Conservation (phyloP, 2,888 invertebrate genomes). For the Leucania comma region DNA sequence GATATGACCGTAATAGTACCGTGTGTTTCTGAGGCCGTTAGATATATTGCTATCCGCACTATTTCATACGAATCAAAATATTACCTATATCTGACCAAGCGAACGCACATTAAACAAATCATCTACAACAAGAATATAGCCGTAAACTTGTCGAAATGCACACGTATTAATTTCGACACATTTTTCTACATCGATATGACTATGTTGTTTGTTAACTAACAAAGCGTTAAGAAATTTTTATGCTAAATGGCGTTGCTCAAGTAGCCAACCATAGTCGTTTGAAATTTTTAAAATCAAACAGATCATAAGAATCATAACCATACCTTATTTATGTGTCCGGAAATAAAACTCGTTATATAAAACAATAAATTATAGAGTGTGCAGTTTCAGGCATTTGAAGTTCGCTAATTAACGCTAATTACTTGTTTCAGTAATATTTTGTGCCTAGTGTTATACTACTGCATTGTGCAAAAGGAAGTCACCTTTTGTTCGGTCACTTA, state of each 20-base stretch:
- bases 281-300: conserved; percentile 9
- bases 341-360: neutral
- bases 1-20: no score
- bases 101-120: neutral
- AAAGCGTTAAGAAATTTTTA: conserved; percentile 29
- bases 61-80: neutral
- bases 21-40: no score
- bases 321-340: neutral
- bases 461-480: conserved; percentile 1
- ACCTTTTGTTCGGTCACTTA: neutral
- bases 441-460: neutral
- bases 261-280: neutral
- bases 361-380: neutral
- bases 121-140: neutral
- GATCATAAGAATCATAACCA: neutral
- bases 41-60: neutral
- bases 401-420: conserved; percentile 13
- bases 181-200: conserved; percentile 19
- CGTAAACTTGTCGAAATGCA: conserved; percentile 1
- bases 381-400: neutral
- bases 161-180: conserved; percentile 21
- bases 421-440: neutral
- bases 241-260: conserved; percentile 15
- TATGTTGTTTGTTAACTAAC: conserved; percentile 13
- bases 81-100: no score